Evolutionary conservation across 1,140 invertebrate genomes (phyloP).

Genomic region (Drosophila repleta): DNA sequence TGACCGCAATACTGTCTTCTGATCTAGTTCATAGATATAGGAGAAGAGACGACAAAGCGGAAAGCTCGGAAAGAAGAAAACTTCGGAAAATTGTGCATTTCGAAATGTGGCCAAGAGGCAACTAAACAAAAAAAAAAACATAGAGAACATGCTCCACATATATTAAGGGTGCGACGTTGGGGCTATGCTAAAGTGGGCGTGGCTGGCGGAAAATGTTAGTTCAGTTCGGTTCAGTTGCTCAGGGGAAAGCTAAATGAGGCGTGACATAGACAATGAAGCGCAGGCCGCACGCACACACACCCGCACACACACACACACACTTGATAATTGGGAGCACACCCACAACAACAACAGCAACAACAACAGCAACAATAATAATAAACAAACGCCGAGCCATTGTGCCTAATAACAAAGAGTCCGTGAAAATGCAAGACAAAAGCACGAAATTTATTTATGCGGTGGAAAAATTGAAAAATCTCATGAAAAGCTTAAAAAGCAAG

Average conservation of each 20-base stretch:
- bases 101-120: conserved; percentile 42
- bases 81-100: conserved; percentile 37
- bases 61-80: too few species aligned
- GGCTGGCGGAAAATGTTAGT: conserved; percentile 4
- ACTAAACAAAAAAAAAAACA: background rate
- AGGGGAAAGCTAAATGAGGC: conserved; percentile 78
- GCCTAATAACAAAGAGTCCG: conserved; percentile 19
- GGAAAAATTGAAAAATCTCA: conserved; percentile 51
- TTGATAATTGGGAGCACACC: conserved; percentile 65
- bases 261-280: conserved; percentile 65
- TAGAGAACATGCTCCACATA: conserved; percentile 45
- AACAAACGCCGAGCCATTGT: conserved; percentile 31
- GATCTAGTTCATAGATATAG: conserved; percentile 62
- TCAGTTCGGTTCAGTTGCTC: conserved; percentile 32
- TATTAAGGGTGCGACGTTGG: conserved; percentile 4
- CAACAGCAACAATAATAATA: conserved; percentile 19
- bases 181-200: background rate
- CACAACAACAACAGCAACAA: conserved; percentile 50
- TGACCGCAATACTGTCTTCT: conserved; percentile 54
- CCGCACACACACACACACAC: conserved; percentile 29
- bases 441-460: conserved; percentile 29
- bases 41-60: conserved; percentile 12
- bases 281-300: conserved; percentile 28
- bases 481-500: conserved; percentile 22
- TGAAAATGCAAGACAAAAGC: conserved; percentile 13